phyloP scores from a whole-genome alignment of 2,888 invertebrate species.

The Oegoconia quadripuncta region DNA sequence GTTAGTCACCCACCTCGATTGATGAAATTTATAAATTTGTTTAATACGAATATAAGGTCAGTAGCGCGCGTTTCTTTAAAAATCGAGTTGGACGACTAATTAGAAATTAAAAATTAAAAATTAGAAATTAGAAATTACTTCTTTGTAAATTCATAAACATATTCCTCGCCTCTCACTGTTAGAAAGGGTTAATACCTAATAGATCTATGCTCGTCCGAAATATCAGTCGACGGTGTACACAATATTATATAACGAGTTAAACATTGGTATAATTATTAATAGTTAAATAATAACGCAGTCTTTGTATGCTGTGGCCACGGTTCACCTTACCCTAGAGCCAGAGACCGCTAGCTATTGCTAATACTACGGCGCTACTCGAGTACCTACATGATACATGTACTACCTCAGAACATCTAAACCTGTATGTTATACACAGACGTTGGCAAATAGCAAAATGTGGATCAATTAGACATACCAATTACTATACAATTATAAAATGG shows the following conservation, averaged over 20 bases:
- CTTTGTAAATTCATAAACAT: too few species aligned
- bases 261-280: conserved; percentile 43
- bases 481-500: too few species aligned
- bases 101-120: too few species aligned
- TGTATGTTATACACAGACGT: conserved; percentile 29
- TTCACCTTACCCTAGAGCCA: conserved; percentile 46
- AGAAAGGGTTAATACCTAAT: too few species aligned
- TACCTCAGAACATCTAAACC: conserved; percentile 51
- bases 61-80: too few species aligned
- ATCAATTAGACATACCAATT: conserved; percentile 10
- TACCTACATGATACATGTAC: conserved; percentile 45
- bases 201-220: conserved; percentile 21
- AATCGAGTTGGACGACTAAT: too few species aligned
- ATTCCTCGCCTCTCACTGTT: too few species aligned
- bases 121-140: too few species aligned
- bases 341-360: conserved; percentile 48
- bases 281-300: conserved; percentile 60
- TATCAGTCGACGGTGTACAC: conserved; percentile 30
- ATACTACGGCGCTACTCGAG: conserved; percentile 51
- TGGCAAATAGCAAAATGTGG: conserved; percentile 16
- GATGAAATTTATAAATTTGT: too few species aligned
- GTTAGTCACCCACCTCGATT: too few species aligned
- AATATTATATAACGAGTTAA: conserved; percentile 48
- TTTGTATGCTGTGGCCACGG: conserved; percentile 59
- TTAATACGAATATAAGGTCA: too few species aligned